phyloP scores from a whole-genome alignment of 2,888 invertebrate genomes.

The Ectropis crepuscularia region DNA sequence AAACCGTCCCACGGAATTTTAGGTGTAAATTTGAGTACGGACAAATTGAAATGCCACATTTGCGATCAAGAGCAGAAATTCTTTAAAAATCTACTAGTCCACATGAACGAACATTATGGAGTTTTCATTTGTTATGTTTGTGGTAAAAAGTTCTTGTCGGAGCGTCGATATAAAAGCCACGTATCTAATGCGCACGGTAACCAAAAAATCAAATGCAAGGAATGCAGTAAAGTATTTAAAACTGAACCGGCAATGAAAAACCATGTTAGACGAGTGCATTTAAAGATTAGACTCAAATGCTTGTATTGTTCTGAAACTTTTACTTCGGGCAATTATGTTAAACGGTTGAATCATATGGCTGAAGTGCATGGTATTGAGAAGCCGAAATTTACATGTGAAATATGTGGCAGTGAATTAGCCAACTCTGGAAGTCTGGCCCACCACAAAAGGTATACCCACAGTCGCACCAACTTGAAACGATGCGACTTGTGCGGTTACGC shows the following conservation, averaged over 20 bases:
- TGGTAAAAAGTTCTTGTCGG: slow-evolving; percentile 52
- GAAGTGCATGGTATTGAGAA: not conserved
- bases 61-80: slow-evolving; percentile 44
- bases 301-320: not conserved
- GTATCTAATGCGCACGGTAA: slow-evolving; percentile 38
- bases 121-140: slow-evolving; percentile 59
- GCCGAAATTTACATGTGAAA: not conserved
- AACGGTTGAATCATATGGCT: not conserved
- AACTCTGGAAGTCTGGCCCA: slow-evolving; percentile 22
- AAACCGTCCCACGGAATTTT: slow-evolving; percentile 45
- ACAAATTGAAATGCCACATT: slow-evolving; percentile 40
- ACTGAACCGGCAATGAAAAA: not conserved
- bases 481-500: slow-evolving; percentile 32
- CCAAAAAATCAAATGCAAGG: slow-evolving; percentile 37
- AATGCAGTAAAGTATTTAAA: slow-evolving; percentile 37
- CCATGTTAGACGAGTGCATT: not conserved
- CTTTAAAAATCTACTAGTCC: slow-evolving; percentile 48
- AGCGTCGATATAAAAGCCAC: slow-evolving; percentile 44
- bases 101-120: slow-evolving; percentile 62
- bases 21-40: slow-evolving; percentile 44
- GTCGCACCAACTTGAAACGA: slow-evolving; percentile 62
- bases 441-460: slow-evolving; percentile 56
- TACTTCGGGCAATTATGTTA: not conserved
- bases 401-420: slow-evolving; percentile 52
- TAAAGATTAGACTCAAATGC: not conserved